Evolutionary conservation across 2,888 invertebrate genomes (phyloP).

Genomic region (Argynnis bischoffii): DNA sequence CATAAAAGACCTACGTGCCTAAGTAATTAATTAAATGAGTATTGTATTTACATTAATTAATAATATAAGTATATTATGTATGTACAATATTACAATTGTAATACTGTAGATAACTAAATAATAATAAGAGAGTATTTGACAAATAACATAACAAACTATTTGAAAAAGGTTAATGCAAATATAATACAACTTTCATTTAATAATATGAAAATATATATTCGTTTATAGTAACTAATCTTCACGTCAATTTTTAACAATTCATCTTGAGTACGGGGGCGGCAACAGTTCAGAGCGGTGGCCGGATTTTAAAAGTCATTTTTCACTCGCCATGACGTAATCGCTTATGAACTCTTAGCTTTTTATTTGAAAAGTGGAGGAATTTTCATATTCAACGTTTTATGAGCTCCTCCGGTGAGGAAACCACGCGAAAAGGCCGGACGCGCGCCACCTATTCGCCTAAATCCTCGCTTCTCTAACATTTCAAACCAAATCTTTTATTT

Average conservation of each 20-base stretch:
- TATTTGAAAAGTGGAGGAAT: conserved; percentile 67
- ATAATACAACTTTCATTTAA: conserved; percentile 2
- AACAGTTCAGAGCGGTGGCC: conserved; percentile 53
- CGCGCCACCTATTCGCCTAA: conserved; percentile 28
- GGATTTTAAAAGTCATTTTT: conserved; percentile 73
- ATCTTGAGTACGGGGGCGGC: conserved; percentile 58
- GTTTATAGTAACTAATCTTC: conserved; percentile 51
- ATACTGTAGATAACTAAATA: not conserved
- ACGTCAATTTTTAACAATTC: conserved; percentile 68
- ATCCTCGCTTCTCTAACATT: conserved; percentile 30
- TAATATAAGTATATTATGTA: not conserved
- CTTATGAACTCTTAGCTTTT: conserved; percentile 73
- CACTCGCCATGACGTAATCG: conserved; percentile 75
- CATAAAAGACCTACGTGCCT: conserved; percentile 25
- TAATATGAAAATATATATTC: conserved; percentile 27
- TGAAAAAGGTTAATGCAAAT: too few species aligned
- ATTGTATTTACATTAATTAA: conserved; percentile 6
- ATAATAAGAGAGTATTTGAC: too few species aligned
- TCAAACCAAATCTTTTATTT: conserved; percentile 22
- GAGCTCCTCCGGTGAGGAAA: conserved; percentile 44
- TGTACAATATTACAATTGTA: not conserved
- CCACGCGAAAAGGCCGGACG: conserved; percentile 33
- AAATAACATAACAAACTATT: too few species aligned
- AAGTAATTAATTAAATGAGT: conserved; percentile 7
- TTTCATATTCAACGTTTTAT: conserved; percentile 71